Evolutionary conservation across 2,797 vertebrate species (phyloP).

Genomic region (Tenualosa ilisha): DNA sequence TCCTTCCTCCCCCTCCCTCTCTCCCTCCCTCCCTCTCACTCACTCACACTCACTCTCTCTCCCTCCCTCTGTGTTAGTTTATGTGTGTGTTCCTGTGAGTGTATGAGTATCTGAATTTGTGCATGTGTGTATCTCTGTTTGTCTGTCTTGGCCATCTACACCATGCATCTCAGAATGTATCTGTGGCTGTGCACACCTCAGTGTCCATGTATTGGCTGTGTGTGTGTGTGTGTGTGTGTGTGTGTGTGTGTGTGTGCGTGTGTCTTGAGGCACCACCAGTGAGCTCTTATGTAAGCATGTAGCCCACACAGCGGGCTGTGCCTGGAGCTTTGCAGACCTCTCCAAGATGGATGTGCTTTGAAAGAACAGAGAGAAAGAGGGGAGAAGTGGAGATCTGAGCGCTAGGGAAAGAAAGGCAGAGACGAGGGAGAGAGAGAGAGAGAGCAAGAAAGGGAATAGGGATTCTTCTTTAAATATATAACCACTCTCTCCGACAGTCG

Average conservation of each 20-base stretch:
- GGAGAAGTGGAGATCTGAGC: slow-evolving; percentile 20
- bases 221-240: not conserved
- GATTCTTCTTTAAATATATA: slow-evolving; percentile 15
- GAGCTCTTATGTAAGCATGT: slow-evolving; percentile 22
- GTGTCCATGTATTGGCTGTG: not conserved
- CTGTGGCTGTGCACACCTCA: not conserved
- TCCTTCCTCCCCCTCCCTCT: not conserved
- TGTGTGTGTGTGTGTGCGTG: not conserved
- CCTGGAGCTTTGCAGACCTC: slow-evolving; percentile 12
- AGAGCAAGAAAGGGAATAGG: not conserved
- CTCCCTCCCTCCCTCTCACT: not conserved
- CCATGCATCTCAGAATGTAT: not conserved
- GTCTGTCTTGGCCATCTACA: not conserved
- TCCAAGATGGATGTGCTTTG: slow-evolving; percentile 6
- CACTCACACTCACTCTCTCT: too few relatives aligned
- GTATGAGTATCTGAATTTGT: not conserved
- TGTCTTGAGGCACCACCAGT: slow-evolving; percentile 9
- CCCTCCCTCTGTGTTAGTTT: not conserved
- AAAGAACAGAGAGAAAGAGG: not conserved
- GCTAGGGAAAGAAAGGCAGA: not conserved
- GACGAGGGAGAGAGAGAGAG: not conserved
- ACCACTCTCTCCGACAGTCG: not conserved
- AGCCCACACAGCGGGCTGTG: slow-evolving; percentile 14
- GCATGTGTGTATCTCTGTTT: not conserved
- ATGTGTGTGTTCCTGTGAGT: not conserved